Evolutionary conservation across 1,140 invertebrate species (phyloP).

Genomic region (Bombus consobrinus): DNA sequence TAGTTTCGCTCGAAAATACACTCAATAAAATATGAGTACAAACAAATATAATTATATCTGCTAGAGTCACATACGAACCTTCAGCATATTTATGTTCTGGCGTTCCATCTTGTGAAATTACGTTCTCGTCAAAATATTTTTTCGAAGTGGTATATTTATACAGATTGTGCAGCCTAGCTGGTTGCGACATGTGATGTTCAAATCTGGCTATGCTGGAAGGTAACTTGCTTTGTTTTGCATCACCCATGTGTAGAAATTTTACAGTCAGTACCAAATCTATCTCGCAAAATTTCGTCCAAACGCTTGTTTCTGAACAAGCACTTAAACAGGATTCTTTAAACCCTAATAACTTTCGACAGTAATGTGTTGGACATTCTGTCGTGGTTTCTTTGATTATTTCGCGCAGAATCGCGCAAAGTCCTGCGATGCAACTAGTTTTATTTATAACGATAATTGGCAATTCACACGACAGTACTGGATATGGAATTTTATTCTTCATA

Average conservation of each 20-base stretch:
- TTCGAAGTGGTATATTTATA: conserved; percentile 88
- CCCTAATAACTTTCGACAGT: conserved; percentile 86
- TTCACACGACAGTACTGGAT: conserved; percentile 80
- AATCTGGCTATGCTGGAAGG: conserved; percentile 88
- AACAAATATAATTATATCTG: conserved; percentile 92
- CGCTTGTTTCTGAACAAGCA: conserved; percentile 92
- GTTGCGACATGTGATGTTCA: conserved; percentile 93
- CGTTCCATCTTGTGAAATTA: conserved; percentile 50
- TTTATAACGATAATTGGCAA: conserved; percentile 84
- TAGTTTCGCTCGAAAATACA: conserved; percentile 77
- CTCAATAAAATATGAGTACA: conserved; percentile 87
- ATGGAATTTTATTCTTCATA: conserved; percentile 72
- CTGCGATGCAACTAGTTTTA: conserved; percentile 86
- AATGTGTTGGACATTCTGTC: conserved; percentile 61
- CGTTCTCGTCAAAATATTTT: conserved; percentile 72
- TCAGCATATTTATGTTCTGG: conserved; percentile 90
- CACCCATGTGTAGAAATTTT: conserved; percentile 69
- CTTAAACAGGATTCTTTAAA: conserved; percentile 91
- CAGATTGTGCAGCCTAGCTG: conserved; percentile 93
- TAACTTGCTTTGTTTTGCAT: conserved; percentile 73
- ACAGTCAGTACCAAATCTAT: conserved; percentile 88
- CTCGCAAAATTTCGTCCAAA: conserved; percentile 97
- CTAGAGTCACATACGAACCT: conserved; percentile 91
- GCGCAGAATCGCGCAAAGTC: conserved; percentile 87
- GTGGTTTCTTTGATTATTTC: conserved; percentile 84